Evolutionary conservation across 2,888 invertebrate species (phyloP), one percentile per base, ranked within the genome.

Genomic region (Acrocyrtus sp.): DNA sequence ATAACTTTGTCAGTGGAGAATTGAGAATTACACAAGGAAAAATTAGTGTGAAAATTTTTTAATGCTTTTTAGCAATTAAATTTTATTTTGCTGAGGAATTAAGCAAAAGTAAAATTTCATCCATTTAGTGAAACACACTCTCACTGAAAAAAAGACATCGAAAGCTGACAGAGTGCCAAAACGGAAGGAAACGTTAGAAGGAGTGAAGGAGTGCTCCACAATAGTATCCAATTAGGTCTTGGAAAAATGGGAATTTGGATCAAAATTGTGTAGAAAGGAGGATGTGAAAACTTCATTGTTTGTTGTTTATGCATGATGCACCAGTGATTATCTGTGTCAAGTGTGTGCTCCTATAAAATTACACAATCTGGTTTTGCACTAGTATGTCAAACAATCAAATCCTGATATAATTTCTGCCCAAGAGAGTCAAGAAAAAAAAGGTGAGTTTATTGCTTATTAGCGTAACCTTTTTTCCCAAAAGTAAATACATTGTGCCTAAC

Each of bases 251-350:
- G 34, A 34, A 54, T 29, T 54, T 54, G 54, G 29, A 39, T 6
- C 19, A 34, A 34, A 34, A 8, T 34, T 34, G 6, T 34, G 12
- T 34, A 34, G 34, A 34, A n/a, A n/a, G n/a, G n/a, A 34, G 34
- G 34, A 34, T 34, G 34, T 34, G 5, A 34, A 12, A n/a, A n/a
- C n/a, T n/a, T 34, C 12, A 8, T 34, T 34, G 5, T 5, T 34
- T 34, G 12, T 34, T 34, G 34, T 34, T 34, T 34, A 34, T 5
- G 12, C 34, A 34, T 34, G 12, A 34, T 34, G 34, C 34, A 34
- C 34, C 34, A 51, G 6, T 51, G 51, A 26, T 3, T 51, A 54
- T 34, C 54, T 54, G 54, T 54, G 54, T 54, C 54, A 54, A 54
- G 54, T 54, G 29, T 19, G 29, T 34, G 8, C 45, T n/a, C 45